Base-by-base conservation (phyloP, 1,140 invertebrate species). In the Chironomus striatipennis region DNA sequence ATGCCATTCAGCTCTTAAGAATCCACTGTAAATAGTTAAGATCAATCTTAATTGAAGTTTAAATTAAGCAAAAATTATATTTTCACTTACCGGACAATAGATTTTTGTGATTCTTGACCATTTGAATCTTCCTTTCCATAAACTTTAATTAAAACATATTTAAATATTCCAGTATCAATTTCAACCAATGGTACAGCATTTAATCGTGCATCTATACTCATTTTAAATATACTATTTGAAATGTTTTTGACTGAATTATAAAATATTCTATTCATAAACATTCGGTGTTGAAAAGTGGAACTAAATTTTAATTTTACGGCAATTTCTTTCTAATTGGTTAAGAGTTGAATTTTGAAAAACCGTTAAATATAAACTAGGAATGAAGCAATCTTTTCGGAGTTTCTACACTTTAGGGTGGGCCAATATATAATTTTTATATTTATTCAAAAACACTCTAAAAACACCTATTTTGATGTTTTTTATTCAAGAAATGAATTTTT, bases 91-190 rank as follows among this genome's bases (percentile, higher is more conserved):
- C 65, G n/a, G 5, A 94, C 90, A 42, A 94, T 88, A 67, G 84
- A 83, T 80, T 91, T 93, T 18, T 79, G 83, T 42, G 80, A 76
- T 75, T 80, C 79, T 7, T 75, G 78, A 6, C 78, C 80, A 74
- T 79, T 76, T 1, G 73, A 8, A 15, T 74, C 17, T 18, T 85
- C 84, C 3, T 78, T 77, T 57, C 82, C 84, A 74, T 85, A 83
- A 0, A 94, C 87, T 78, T 91, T 88, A 43, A 95, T 89, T n/a
- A 95, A 83, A 77, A 95, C 88, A 79, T 95, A 96, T 79, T 96
- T 96, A 79, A 94, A 95, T 73, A 85, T 86, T 42, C 93, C 93
- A 75, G 83, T 78, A 42, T 93, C 91, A 77, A 95, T 94, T 74
- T 92, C 90, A n/a, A 93, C 92, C 79, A 89, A 85, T 0, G 88